Conservation (phyloP, 2,888 invertebrate species). For the Pherbina coryleti region DNA sequence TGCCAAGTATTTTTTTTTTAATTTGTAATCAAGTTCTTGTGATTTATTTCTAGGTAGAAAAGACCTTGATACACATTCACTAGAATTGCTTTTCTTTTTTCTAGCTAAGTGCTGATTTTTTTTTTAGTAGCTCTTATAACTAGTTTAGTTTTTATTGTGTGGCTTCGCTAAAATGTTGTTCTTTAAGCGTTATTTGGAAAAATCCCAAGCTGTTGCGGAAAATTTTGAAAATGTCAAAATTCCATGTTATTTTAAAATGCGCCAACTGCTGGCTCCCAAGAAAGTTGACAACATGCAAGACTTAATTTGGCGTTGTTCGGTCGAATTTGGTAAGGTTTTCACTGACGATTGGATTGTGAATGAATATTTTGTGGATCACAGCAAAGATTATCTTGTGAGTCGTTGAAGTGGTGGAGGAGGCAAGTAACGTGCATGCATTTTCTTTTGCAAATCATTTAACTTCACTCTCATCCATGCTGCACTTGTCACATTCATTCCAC, state of each 20-base stretch:
- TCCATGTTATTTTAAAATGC: constrained; percentile 62
- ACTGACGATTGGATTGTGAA: constrained; percentile 62
- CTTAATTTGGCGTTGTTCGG: constrained; percentile 54
- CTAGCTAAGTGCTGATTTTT: not conserved
- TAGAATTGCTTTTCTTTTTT: constrained; percentile 11
- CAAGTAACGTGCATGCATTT: not conserved
- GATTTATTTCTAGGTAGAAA: not conserved
- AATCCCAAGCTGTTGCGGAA: constrained; percentile 57
- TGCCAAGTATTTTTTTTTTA: not conserved
- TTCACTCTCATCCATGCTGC: no score
- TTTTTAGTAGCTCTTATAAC: not conserved
- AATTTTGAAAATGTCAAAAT: constrained; percentile 58
- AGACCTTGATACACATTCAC: not conserved
- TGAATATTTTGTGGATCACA: constrained; percentile 66
- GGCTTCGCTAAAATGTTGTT: constrained; percentile 56
- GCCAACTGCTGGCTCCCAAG: constrained; percentile 55
- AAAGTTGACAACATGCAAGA: constrained; percentile 56
- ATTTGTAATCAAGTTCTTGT: not conserved
- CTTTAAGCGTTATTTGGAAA: constrained; percentile 63
- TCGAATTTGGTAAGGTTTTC: constrained; percentile 54
- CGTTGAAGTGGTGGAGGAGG: not conserved
- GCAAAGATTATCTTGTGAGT: constrained; percentile 65
- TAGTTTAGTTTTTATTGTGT: constrained; percentile 15
- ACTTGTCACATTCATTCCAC: not conserved
- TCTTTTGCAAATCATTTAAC: not conserved